These are phyloP conservation scores for Patiria miniata DNA, from an alignment of 35 echinoderm and acorn worm genomes.

Conservation along the genomic window DNA sequence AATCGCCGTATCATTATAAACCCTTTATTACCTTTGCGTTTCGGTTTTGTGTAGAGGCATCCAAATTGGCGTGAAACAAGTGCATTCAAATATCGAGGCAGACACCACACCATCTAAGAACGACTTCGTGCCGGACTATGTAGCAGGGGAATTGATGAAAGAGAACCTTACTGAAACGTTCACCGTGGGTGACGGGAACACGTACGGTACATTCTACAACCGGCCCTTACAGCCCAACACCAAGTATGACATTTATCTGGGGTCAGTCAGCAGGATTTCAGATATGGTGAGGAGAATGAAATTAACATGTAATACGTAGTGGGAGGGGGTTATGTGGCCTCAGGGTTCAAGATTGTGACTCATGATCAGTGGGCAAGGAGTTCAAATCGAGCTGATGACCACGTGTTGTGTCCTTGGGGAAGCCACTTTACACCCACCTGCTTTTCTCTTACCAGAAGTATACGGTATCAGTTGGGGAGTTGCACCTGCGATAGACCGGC, in stretches of 20 bases:
- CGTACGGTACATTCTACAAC: neutral
- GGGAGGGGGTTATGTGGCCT: too few species aligned
- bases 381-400: too few species aligned
- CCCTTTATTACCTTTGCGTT: too few species aligned
- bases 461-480: too few species aligned
- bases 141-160: neutral
- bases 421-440: too few species aligned
- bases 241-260: neutral
- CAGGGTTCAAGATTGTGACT: too few species aligned
- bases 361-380: too few species aligned
- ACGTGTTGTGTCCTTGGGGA: too few species aligned
- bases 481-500: too few species aligned
- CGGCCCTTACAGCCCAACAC: neutral
- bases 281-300: neutral
- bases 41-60: neutral
- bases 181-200: neutral
- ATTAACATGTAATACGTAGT: too few species aligned
- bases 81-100: neutral
- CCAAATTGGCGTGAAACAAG: neutral
- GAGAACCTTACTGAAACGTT: neutral
- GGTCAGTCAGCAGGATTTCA: slow-evolving; percentile 12
- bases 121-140: neutral
- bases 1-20: too few species aligned
- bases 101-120: neutral
- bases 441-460: too few species aligned